These are phyloP conservation scores for Brachionus sp. DNA, from an alignment of 1,140 invertebrate species.

Conservation along the genomic window DNA sequence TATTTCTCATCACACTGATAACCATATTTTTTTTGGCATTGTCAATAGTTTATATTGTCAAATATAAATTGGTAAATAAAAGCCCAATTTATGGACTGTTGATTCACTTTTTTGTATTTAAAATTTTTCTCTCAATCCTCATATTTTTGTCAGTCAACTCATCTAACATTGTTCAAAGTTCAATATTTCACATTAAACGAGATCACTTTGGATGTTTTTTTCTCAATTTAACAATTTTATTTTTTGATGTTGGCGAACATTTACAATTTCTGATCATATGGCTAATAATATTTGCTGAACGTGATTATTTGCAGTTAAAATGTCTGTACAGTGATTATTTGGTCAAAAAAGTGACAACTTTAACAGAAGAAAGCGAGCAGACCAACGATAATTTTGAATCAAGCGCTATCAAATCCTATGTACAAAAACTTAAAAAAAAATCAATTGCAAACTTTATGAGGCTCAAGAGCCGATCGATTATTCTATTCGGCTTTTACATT, in stretches of 20 bases:
- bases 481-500: neutral
- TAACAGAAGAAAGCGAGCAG: neutral
- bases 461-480: neutral
- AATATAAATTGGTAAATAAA: neutral
- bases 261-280: neutral
- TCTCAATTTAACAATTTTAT: slow-evolving; percentile 1
- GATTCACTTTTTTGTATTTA: slow-evolving; percentile 8
- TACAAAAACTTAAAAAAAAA: neutral
- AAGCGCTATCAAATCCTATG: neutral
- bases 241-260: slow-evolving; percentile 14
- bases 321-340: slow-evolving; percentile 28
- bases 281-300: neutral
- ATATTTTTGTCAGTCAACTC: slow-evolving; percentile 13
- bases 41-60: neutral
- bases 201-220: slow-evolving; percentile 12
- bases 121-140: neutral
- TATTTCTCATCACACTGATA: neutral
- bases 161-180: neutral
- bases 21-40: neutral
- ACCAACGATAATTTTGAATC: neutral
- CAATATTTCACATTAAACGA: slow-evolving; percentile 11
- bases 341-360: neutral
- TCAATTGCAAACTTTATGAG: neutral
- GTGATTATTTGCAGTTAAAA: neutral
- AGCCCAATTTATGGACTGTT: neutral